Percentiles rank a stretch among this genome's conserved stretches.
Conservation (phyloP, 1,140 invertebrate genomes). For the Euura lappo region DNA sequence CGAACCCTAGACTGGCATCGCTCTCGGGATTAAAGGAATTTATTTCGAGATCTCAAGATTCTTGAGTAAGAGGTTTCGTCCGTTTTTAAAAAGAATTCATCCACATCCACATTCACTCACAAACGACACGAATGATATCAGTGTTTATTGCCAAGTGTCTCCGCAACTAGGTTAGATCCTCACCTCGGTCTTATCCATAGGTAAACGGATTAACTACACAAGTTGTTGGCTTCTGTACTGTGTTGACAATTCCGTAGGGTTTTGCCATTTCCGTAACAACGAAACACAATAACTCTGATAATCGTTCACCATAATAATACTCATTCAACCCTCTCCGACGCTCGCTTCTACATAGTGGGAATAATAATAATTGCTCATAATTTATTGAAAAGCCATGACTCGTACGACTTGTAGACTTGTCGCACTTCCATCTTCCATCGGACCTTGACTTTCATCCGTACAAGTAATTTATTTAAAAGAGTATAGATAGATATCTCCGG, state of each 20-base stretch:
- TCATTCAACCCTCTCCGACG: too few species aligned
- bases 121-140: background rate
- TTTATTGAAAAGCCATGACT: background rate
- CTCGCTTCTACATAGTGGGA: too few species aligned
- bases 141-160: background rate
- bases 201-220: too few species aligned
- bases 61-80: constrained; percentile 8
- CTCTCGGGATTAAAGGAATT: constrained; percentile 30
- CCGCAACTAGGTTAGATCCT: background rate
- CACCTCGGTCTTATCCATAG: too few species aligned
- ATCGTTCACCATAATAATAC: too few species aligned
- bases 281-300: too few species aligned
- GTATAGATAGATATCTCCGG: background rate
- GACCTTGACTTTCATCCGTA: background rate
- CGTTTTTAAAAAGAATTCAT: background rate
- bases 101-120: background rate
- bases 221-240: background rate
- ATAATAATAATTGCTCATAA: too few species aligned
- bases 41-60: constrained; percentile 28
- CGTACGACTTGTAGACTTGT: background rate
- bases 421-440: background rate
- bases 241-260: constrained; percentile 10
- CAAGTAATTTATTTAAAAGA: background rate
- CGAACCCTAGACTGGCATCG: constrained; percentile 35
- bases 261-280: background rate